Conservation (phyloP, 2,888 invertebrate species). For the Aphodius granarius region DNA sequence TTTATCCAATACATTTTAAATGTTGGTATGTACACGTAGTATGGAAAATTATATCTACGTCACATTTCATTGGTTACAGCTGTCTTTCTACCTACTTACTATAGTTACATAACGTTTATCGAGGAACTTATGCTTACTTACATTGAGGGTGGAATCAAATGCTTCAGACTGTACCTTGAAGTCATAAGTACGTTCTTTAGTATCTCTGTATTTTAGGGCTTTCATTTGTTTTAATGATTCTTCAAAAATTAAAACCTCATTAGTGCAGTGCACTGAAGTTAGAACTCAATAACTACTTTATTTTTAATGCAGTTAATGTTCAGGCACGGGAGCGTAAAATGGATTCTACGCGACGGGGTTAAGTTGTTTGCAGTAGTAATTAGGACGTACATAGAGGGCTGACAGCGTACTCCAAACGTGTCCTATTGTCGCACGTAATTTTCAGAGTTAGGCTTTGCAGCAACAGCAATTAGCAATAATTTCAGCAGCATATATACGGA, state of each 20-base stretch:
- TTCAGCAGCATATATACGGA: neutral
- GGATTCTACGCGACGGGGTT: neutral
- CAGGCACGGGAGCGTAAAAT: neutral
- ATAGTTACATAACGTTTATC: too few relatives aligned
- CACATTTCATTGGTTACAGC: too few relatives aligned
- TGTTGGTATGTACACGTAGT: too few relatives aligned
- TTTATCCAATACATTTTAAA: too few relatives aligned
- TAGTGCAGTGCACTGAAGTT: neutral
- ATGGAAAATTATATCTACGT: too few relatives aligned
- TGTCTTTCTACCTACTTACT: too few relatives aligned
- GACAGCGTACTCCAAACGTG: neutral
- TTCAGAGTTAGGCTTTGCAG: neutral
- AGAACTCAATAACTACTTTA: neutral
- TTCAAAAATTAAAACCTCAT: neutral
- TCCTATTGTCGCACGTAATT: neutral
- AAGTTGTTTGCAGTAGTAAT: neutral
- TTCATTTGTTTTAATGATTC: too few relatives aligned
- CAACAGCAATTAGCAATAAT: neutral
- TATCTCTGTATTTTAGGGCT: too few relatives aligned
- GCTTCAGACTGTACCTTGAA: too few relatives aligned
- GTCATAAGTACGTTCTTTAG: too few relatives aligned
- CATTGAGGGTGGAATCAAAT: too few relatives aligned
- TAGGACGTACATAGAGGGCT: neutral
- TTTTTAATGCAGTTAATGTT: neutral
- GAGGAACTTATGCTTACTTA: too few relatives aligned